Base-by-base conservation (phyloP, 2,888 invertebrate genomes). In the Ornithoptera priamus region DNA sequence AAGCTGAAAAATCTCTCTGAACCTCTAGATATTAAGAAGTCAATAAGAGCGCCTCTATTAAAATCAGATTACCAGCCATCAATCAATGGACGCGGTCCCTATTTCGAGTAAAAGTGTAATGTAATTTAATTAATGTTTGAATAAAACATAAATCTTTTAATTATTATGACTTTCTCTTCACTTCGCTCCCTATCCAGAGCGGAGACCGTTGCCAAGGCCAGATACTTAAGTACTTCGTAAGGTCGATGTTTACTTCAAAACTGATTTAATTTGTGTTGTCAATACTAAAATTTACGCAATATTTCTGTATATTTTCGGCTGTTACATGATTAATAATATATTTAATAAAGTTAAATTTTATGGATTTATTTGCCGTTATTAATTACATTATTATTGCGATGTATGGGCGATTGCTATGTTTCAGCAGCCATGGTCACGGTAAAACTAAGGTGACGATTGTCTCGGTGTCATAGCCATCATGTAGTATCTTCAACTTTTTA, bases 61-160 rank as follows among this genome's bases (percentile, higher is more conserved):
- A 70, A 70, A 67, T 70, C 63, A 67, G 70, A 70, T 70, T 70
- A 70, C 57, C 63, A 59, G 63, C 67, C 70, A 70, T 70, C 67
- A 70, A 70, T 70, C 70, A 70, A 64, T 67, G 60, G 20, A 63
- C 70, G 60, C 53, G 60, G 67, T 62, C 70, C 61, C 53, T 70
- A 60, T 67, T 67, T 63, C 60, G 36, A 56, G 70, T 64, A 67
- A 70, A 67, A 70, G 67, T 70, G 67, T 70, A 70, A 67, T 64
- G 63, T 67, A 64, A 70, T 70, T 70, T 64, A 70, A 70, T 70
- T 70, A 70, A 67, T 60, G 62, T 67, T 67, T 67, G 63, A 70
- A 70, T 67, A 60, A 67, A 70, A 70, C 60, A 64, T 67, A 70
- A 70, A 70, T 70, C 56, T 67, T 70, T 64, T 70, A 70, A 70